phyloP scores from a whole-genome alignment of 2,113 vertebrate species.

The Alaudala cheleensis region DNA sequence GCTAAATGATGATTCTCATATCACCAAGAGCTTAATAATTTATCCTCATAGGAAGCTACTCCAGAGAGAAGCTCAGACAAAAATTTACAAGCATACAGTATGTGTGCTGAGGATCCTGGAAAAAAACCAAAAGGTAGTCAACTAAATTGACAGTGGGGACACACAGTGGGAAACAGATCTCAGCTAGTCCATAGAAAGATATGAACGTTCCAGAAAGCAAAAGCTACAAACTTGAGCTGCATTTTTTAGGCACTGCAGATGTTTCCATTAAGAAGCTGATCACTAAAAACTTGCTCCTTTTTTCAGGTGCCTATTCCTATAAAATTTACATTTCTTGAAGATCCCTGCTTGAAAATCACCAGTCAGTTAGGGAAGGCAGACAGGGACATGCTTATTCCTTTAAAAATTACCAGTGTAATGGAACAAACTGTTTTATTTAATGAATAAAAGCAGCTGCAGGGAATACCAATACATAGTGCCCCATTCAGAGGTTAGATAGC shows the following conservation, averaged over 20 bases:
- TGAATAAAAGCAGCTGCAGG: neutral
- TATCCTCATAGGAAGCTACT: neutral
- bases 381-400: neutral
- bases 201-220: neutral
- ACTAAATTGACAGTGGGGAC: neutral
- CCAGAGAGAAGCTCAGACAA: neutral
- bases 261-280: neutral
- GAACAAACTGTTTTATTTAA: neutral
- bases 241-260: neutral
- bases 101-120: neutral
- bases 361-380: neutral
- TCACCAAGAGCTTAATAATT: neutral
- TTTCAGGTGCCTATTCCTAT: neutral
- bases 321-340: neutral
- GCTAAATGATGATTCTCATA: neutral
- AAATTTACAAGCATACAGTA: neutral
- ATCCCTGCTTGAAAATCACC: neutral
- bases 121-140: neutral
- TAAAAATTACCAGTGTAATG: neutral
- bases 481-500: neutral
- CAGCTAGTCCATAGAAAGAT: neutral
- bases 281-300: neutral
- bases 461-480: rapidly evolving
- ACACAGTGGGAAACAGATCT: neutral
- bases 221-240: neutral